Conservation (phyloP, 2,888 invertebrate species). For the Ectemnius cavifrons region DNA sequence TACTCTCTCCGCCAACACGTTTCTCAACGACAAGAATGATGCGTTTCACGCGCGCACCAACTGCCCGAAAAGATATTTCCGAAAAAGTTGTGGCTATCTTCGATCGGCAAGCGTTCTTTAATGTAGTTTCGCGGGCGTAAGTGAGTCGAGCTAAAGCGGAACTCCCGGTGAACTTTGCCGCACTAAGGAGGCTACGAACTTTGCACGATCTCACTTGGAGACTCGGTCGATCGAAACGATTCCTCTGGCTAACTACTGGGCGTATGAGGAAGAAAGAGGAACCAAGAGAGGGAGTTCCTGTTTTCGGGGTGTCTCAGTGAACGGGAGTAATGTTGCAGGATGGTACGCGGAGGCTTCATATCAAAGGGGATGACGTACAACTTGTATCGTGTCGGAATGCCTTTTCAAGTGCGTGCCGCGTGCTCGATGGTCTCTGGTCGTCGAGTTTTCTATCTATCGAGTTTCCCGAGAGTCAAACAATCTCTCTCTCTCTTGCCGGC, state of each 20-base stretch:
- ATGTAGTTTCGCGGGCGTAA: background rate
- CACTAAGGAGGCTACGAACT: conserved; percentile 5
- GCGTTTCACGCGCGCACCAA: background rate
- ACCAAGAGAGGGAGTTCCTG: too few relatives aligned
- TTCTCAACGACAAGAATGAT: background rate
- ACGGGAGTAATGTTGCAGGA: too few relatives aligned
- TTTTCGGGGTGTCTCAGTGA: too few relatives aligned
- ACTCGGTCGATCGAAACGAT: too few relatives aligned
- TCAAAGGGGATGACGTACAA: background rate
- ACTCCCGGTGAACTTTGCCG: background rate
- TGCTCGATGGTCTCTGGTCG: conserved; percentile 24
- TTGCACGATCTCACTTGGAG: background rate
- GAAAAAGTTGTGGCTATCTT: background rate
- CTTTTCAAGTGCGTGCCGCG: conserved; percentile 44
- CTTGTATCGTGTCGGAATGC: conserved; percentile 38
- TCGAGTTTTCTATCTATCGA: conserved; percentile 63
- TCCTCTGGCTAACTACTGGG: too few relatives aligned
- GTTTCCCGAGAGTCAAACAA: conserved; percentile 66
- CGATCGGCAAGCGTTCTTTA: conserved; percentile 7
- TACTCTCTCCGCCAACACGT: background rate
- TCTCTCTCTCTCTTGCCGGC: conserved; percentile 47
- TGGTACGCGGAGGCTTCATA: too few relatives aligned
- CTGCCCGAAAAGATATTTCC: background rate
- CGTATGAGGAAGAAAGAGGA: background rate
- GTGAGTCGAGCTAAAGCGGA: conserved; percentile 1